Percentiles rank a stretch among this genome's conserved stretches.
Conservation (phyloP, 2,113 vertebrate species). For the Strix aluco region DNA sequence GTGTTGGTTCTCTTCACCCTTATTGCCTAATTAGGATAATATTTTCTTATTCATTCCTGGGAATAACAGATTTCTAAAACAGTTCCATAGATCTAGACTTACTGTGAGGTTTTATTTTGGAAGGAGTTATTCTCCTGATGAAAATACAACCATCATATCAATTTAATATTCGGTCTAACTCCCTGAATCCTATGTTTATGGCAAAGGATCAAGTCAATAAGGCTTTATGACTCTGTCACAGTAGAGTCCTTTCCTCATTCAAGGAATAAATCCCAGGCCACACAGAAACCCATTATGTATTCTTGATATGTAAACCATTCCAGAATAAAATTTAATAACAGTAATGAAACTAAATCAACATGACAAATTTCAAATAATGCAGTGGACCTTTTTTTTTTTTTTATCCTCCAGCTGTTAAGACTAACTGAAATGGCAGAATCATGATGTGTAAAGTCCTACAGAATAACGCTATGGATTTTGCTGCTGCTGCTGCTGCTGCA, state of each 20-base stretch:
- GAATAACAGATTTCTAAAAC: conserved; percentile 31
- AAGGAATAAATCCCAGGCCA: conserved; percentile 45
- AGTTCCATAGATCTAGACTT: conserved; percentile 4
- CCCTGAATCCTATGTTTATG: conserved; percentile 52
- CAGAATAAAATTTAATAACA: conserved; percentile 51
- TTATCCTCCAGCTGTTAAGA: conserved; percentile 50
- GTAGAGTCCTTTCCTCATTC: conserved; percentile 47
- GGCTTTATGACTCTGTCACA: conserved; percentile 53
- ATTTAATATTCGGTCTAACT: conserved; percentile 30
- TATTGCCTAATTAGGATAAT: neutral
- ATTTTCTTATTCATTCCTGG: neutral
- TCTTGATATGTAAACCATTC: conserved; percentile 52
- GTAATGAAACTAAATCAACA: conserved; percentile 59
- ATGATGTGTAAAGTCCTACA: neutral
- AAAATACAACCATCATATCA: conserved; percentile 30
- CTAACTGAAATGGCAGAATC: conserved; percentile 45
- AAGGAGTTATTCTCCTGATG: conserved; percentile 36
- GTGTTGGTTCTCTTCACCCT: neutral
- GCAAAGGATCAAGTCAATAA: conserved; percentile 63
- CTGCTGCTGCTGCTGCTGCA: neutral
- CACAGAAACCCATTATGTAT: conserved; percentile 32
- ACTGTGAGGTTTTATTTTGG: conserved; percentile 2
- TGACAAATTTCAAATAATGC: conserved; percentile 66
- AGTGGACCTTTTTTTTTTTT: conserved; percentile 30
- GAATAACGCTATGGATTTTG: conserved; percentile 5